Evolutionary conservation across 2,888 invertebrate species (phyloP), one percentile per base, ranked within the genome.

Genomic region (Cantharis nigra): DNA sequence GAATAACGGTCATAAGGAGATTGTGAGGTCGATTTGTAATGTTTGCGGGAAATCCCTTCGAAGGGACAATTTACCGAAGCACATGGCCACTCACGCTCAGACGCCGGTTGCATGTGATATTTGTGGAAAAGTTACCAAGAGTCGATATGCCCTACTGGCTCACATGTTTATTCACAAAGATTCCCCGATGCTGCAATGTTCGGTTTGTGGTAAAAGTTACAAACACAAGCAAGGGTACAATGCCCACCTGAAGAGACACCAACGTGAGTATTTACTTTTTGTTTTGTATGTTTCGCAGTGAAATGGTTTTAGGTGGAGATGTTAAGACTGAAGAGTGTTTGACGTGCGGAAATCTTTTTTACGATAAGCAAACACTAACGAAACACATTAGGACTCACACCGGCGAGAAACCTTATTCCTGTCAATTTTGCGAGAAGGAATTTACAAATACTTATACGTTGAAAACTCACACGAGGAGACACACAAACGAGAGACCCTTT

Each of bases 401-500:
- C 13, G 77, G 77, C 5, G 79, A 77, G 63, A 75, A 73, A 70
- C 79, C 79, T 0, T 75, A 79, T 18, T 18, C 65, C 3, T 79
- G 79, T 23, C 20, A 78, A 28, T 79, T 69, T 63, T 79, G 79
- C 33, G 65, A 70, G 4, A 79, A 77, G 65, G 71, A 77, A 67
- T 78, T 78, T 71, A 78, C 79, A 13, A 77, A 71, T 26, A 16
- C 65, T 67, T 75, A 78, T 14, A 75, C 79, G 2, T n/a, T 75
- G 9, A 79, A 79, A 62, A 78, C 75, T 14, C 79, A 79, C 63
- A 75, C 18, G n/a, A 62, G 79, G 7, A 67, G 72, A 30, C 79
- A 79, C 30, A 79, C 79, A 7, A 78, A 79, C 18, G 79, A 79
- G 74, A 79, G 63, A 63, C 79, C 79, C 2, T 79, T 71, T 33